Evolutionary conservation across 1,140 invertebrate species (phyloP), one percentile per base, ranked within the genome.

Genomic region (Thaumetopoea pityocampa): DNA sequence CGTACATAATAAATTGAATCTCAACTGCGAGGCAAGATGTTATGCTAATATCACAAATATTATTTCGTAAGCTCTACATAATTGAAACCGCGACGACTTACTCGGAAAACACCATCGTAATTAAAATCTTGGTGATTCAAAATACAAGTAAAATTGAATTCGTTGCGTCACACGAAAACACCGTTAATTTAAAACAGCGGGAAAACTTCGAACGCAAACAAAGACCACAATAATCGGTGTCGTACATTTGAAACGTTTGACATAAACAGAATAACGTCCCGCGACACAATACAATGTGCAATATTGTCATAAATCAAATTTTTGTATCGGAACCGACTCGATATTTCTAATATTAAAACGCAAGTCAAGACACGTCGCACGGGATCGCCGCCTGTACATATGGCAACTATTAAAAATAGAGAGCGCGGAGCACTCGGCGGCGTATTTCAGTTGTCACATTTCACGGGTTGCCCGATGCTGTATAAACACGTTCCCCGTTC

Each of bases 401-500:
- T 35, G 40, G 51, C 37, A 45, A 50, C 51, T 50, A 49, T 49
- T 49, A 49, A 49, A 49, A 49, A 42, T 49, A 48, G 41, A 35
- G 34, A 37, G 48, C 61, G 57, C 33, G 29, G 34, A 37, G 48
- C 61, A 59, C 33, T 56, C 53, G 15, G 33, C 16, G 62, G 40
- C 59, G 60, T 62, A 68, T 71, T 69, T 54, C 64, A 68, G 57
- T 60, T 71, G 74, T 79, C 71, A 79, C 77, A 79, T 78, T 78
- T 74, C 67, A 78, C 56, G 60, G 56, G 63, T 67, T 67, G 63
- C 61, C 67, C 60, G 61, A 74, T 72, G 54, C 49, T 52, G 69
- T 79, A 78, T 78, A 81, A 77, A 83, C 70, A 81, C 74, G 74
- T 77, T 65, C 59, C 51, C 38, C 67, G 71, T 79, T 83, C 77